Evolutionary conservation across 2,797 vertebrate species (phyloP).

Genomic region (Paedocypris micromegethes): DNA sequence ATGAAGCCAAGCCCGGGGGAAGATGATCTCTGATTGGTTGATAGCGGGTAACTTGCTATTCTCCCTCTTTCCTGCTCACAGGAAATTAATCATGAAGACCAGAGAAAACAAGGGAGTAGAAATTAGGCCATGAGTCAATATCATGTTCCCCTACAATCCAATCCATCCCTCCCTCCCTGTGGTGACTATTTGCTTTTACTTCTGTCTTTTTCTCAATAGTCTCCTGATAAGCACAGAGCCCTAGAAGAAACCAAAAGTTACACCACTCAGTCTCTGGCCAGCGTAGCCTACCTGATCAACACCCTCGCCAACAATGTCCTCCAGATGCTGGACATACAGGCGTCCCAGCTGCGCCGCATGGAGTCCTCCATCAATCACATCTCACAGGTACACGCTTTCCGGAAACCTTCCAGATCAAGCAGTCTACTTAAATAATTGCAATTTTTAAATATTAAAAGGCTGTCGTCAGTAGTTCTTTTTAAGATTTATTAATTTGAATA

Average conservation of each 20-base stretch:
- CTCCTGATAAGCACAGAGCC: slow-evolving; percentile 91
- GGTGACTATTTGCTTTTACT: background rate
- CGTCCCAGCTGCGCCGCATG: slow-evolving; percentile 94
- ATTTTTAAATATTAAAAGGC: no score
- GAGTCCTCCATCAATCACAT: slow-evolving; percentile 99
- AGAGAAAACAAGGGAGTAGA: background rate
- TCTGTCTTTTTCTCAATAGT: slow-evolving; percentile 61
- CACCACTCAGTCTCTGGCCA: slow-evolving; percentile 95
- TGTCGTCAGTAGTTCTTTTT: no score
- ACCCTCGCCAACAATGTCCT: slow-evolving; percentile 98
- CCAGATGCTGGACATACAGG: slow-evolving; percentile 97
- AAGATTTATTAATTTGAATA: no score
- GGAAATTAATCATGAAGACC: slow-evolving; percentile 26
- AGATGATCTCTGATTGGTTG: slow-evolving; percentile 33
- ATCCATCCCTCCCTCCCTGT: background rate
- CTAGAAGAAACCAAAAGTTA: slow-evolving; percentile 98
- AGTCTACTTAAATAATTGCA: no score
- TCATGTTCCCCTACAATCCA: slow-evolving; percentile 14
- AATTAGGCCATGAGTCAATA: slow-evolving; percentile 1
- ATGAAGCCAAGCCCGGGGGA: slow-evolving; percentile 5
- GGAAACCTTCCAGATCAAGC: no score
- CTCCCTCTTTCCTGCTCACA: slow-evolving; percentile 10
- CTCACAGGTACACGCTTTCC: slow-evolving; percentile 76
- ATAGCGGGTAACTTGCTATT: background rate
- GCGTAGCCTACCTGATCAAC: slow-evolving; percentile 97